Base-by-base conservation (phyloP, 2,888 invertebrate species). In the Glyphotaelius pellucidus region DNA sequence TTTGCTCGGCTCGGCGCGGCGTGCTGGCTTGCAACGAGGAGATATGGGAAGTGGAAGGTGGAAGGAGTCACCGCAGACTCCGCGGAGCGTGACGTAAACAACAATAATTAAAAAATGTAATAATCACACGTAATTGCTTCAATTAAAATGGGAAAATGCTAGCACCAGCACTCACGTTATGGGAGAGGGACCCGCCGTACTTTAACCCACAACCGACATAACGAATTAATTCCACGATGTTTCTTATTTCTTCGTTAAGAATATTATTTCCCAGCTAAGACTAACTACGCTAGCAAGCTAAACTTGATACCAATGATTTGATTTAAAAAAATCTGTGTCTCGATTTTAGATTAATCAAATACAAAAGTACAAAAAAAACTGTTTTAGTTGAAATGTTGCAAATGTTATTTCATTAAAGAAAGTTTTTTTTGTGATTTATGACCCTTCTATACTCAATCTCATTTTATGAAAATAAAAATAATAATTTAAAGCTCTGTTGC, bases 61-160 rank as follows among this genome's bases (percentile, higher is more conserved):
- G 84, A 85, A 85, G 85, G 38, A 35, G 30, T 30, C n/a, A 38
- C n/a, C n/a, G 81, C 81, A 35, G 89, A 89, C 80, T 31, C 38
- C 80, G 30, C 80, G 14, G 81, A 35, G 87, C 93, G 80, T 92
- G 93, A 93, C 92, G 93, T 89, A 91, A 92, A 93, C 89, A 92
- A 93, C 92, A 91, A 93, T 91, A 91, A 91, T 93, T 93, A 93
- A 90, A 87, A 83, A 83, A 91, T 91, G 80, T 90, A 90, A 90
- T 86, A 92, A 89, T 90, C 79, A 92, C 83, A 84, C 86, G 90
- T 92, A 92, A 92, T 92, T 91, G 90, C 89, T 91, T 91, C 91
- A 92, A 90, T 92, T 90, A 90, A 91, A 92, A 91, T 79, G 67
- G 79, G 32, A 35, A 89, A 89, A 79, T 25, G 88, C 88, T 38